Base-by-base conservation (phyloP, 2,797 vertebrate genomes). In the Intellagama lesueurii region DNA sequence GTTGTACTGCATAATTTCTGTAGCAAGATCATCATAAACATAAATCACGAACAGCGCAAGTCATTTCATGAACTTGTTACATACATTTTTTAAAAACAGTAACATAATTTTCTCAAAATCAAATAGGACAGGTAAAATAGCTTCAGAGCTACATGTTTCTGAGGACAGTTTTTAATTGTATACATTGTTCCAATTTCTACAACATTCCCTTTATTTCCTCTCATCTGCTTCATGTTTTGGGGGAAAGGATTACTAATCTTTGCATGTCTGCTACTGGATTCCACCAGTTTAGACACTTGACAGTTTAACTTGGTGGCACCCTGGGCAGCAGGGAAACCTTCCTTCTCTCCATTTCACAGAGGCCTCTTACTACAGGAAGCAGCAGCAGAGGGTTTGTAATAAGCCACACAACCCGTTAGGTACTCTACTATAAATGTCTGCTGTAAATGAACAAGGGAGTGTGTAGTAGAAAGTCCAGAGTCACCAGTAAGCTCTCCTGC, bases 31-130 rank as follows among this genome's bases (percentile, higher is more conserved):
- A 73, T n/a, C 64, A 40, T 76, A 83, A 16, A 28, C 44, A 9
- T 66, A 64, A 81, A 32, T 66, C 35, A 88, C 44, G 30, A 28
- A 49, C 3, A 76, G 72, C 24, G n/a, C 72, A 83, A 49, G 66
- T n/a, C 76, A 70, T 76, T 76, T n/a, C 69, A 82, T 44, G 32
- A 87, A 32, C 66, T 49, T 81, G 47, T 72, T 72, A 56, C 68
- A 52, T 87, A 28, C 66, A 72, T 70, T n/a, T 72, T 77, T 86
- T 44, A 32, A 35, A 80, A 30, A 60, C n/a, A 35, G 44, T 22
- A 70, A 17, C 44, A 32, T 28, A 14, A 83, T 76, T 83, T 47
- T 82, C n/a, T 73, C n/a, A 52, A 47, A 88, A 49, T 47, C 30
- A 66, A 40, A 35, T 69, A 19, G 30, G 24, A 5, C n/a, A n/a